Conservation (phyloP, 1,140 invertebrate species). For the Drosophila bocki region DNA sequence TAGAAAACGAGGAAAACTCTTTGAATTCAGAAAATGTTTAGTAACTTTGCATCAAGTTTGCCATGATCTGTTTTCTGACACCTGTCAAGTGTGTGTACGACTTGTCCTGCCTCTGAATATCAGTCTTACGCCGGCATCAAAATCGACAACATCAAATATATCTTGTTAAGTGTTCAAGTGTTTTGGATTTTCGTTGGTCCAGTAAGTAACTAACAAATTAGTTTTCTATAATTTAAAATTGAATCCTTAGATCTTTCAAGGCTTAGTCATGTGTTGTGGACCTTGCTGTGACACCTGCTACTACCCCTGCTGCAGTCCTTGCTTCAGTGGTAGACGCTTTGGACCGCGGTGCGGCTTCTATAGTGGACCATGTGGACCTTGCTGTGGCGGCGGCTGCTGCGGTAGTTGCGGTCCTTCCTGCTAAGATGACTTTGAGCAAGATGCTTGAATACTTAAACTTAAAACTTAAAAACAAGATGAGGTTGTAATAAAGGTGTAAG, state of each 20-base stretch:
- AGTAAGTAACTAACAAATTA: neutral
- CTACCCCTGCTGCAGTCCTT: constrained; percentile 47
- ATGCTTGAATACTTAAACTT: neutral
- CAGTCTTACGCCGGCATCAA: constrained; percentile 23
- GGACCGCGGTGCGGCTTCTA: constrained; percentile 37
- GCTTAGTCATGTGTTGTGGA: constrained; percentile 38
- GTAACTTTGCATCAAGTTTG: constrained; percentile 11
- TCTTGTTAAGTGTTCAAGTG: constrained; percentile 24
- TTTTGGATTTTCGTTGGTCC: neutral
- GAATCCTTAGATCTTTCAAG: neutral
- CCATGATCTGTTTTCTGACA: constrained; percentile 3
- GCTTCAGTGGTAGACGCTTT: constrained; percentile 43
- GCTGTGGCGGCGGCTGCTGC: constrained; percentile 43
- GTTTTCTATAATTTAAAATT: neutral
- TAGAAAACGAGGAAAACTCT: neutral
- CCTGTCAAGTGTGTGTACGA: constrained; percentile 5
- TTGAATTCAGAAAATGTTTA: neutral
- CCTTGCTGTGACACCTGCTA: constrained; percentile 40
- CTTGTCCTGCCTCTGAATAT: neutral
- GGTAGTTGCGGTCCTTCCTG: constrained; percentile 47
- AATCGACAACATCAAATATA: constrained; percentile 25
- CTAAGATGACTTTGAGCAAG: neutral
- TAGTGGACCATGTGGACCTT: constrained; percentile 31
- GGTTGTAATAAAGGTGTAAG: constrained; percentile 19
- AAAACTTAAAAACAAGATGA: constrained; percentile 17